Evolutionary conservation across 2,888 invertebrate species (phyloP), one percentile per base, ranked within the genome.

Genomic region (Limenitis camilla): DNA sequence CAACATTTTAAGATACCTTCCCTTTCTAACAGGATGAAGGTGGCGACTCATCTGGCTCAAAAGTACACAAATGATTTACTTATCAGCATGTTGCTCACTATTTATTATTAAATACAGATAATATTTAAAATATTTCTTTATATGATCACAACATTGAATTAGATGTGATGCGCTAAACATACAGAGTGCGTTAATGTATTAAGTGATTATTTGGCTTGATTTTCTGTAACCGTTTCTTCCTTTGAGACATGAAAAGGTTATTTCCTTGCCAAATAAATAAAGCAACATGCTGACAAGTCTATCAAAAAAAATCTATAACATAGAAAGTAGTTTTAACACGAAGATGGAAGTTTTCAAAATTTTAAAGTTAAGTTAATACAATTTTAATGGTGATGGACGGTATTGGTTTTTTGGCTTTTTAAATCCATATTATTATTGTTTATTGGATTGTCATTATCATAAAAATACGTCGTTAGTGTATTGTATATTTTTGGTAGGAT

Each of bases 21-120:
- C 35, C 45, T 72, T 66, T 60, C 63, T 65, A 65, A 68, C 72
- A 72, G 71, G 56, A 56, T 33, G 66, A 67, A 55, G 70, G 66
- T 29, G 70, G 63, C 50, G 64, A 52, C 55, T 53, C 61, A 39
- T 62, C 66, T 30, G 65, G 63, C 58, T 60, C 59, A 58, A 60
- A 65, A 60, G 63, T 64, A 69, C 58, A 62, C 59, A 62, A 61
- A 59, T 53, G 54, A 54, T 39, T 50, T 40, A 35, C 39, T 43
- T 52, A 56, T 56, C 54, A 50, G 54, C 59, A 56, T 59, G 60
- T 65, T 63, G 63, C 61, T 60, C n/a, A n/a, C n/a, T n/a, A n/a
- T n/a, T n/a, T n/a, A n/a, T n/a, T n/a, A n/a, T n/a, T n/a, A n/a
- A n/a, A n/a, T n/a, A n/a, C n/a, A n/a, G n/a, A n/a, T n/a, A n/a